Evolutionary conservation across 2,113 vertebrate species (phyloP).

Genomic region (Caretta caretta): DNA sequence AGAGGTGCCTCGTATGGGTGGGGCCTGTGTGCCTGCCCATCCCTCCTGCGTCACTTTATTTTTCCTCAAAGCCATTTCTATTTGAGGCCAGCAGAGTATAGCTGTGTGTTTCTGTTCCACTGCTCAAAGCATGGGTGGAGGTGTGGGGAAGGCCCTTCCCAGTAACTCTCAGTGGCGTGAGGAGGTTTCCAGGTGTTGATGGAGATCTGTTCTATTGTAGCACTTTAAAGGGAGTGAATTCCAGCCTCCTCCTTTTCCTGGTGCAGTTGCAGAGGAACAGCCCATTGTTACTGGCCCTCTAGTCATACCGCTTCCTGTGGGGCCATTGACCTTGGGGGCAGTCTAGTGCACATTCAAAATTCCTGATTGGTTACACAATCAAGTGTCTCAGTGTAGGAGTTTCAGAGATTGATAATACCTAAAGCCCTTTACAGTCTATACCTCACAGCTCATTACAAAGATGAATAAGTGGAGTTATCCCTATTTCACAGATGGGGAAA

Average conservation of each 20-base stretch:
- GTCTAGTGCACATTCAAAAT: not conserved
- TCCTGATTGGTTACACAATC: not conserved
- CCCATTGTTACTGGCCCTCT: not conserved
- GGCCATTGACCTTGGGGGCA: not conserved
- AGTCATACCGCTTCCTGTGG: not conserved
- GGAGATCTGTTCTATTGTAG: not conserved
- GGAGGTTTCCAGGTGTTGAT: not conserved
- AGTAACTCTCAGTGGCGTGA: accelerated
- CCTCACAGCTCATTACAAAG: not conserved
- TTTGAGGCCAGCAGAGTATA: not conserved
- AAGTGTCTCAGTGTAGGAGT: not conserved
- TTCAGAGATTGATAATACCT: not conserved
- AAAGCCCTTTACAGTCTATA: not conserved
- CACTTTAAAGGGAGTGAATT: not conserved
- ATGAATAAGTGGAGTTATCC: not conserved
- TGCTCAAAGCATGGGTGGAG: not conserved
- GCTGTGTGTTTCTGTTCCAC: not conserved
- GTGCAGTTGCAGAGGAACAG: not conserved
- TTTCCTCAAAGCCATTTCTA: not conserved
- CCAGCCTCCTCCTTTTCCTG: not conserved
- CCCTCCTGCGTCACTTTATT: not conserved
- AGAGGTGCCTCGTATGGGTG: too few species aligned
- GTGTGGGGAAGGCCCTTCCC: not conserved
- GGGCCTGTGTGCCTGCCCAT: not conserved
- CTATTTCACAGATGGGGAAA: not conserved